Evolutionary conservation across 2,888 invertebrate genomes (phyloP).

Genomic region (Cosmopolites sordidus): DNA sequence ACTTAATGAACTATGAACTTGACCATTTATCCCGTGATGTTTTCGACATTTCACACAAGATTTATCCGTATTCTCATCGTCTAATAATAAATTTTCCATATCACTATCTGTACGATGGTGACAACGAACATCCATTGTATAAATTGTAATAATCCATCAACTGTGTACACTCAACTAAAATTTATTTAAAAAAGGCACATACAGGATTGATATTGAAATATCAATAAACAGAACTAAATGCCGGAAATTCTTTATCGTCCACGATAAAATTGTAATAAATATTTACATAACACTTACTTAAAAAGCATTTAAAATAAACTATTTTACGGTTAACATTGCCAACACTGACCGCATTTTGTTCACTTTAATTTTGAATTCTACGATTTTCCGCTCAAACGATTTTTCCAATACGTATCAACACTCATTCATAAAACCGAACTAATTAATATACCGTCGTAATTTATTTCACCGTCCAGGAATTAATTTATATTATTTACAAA

Average conservation of each 20-base stretch:
- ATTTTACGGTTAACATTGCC: no score
- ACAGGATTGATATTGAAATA: background rate
- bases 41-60: constrained; percentile 28
- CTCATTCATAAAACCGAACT: no score
- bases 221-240: background rate
- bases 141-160: background rate
- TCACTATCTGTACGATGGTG: constrained; percentile 19
- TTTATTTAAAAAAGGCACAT: background rate
- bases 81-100: constrained; percentile 43
- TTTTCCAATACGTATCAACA: no score
- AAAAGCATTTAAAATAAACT: background rate
- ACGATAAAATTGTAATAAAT: constrained; percentile 9
- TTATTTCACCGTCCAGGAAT: no score
- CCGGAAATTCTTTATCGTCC: constrained; percentile 7
- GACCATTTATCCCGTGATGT: constrained; percentile 16
- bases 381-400: no score
- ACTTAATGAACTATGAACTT: constrained; percentile 20
- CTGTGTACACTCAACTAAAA: background rate
- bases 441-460: no score
- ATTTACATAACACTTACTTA: constrained; percentile 9
- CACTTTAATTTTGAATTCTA: no score
- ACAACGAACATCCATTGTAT: constrained; percentile 8
- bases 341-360: no score
- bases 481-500: no score
- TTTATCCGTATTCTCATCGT: constrained; percentile 41